phyloP scores from a whole-genome alignment of 2,888 invertebrate species.

The Ochropleura leucogaster region DNA sequence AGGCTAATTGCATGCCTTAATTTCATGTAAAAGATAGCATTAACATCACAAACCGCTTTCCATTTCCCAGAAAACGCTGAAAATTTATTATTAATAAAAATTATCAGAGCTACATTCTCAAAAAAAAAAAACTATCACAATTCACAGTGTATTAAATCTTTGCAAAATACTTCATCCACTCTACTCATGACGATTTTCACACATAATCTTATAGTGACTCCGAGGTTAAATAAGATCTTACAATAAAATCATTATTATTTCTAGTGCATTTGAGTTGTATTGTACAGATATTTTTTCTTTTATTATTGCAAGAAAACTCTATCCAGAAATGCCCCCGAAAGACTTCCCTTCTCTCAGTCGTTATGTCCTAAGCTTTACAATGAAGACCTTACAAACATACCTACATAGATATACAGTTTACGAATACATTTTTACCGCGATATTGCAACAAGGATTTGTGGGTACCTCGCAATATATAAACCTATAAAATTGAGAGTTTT shows the following conservation, averaged over 20 bases:
- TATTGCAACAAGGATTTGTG: slow-evolving; percentile 82
- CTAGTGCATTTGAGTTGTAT: too few relatives aligned
- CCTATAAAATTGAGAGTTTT: slow-evolving; percentile 39
- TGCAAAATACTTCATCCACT: background rate
- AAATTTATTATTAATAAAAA: background rate
- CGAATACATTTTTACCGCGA: slow-evolving; percentile 83
- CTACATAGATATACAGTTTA: slow-evolving; percentile 69
- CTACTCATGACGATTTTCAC: too few relatives aligned
- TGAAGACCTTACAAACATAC: slow-evolving; percentile 17
- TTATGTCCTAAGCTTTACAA: slow-evolving; percentile 30
- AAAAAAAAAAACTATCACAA: background rate
- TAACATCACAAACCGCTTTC: background rate
- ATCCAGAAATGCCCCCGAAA: too few relatives aligned
- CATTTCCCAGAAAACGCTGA: background rate
- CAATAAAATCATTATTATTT: too few relatives aligned
- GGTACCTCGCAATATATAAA: slow-evolving; percentile 46
- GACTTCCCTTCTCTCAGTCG: rapidly evolving
- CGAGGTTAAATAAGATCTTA: too few relatives aligned
- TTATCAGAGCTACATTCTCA: background rate
- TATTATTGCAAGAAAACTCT: background rate
- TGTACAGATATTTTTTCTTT: background rate
- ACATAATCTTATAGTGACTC: too few relatives aligned
- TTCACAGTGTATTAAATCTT: background rate
- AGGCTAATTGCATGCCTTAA: too few relatives aligned
- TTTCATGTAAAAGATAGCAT: background rate